Conservation (phyloP, 2,113 vertebrate genomes). For the Ginglymostoma cirratum region DNA sequence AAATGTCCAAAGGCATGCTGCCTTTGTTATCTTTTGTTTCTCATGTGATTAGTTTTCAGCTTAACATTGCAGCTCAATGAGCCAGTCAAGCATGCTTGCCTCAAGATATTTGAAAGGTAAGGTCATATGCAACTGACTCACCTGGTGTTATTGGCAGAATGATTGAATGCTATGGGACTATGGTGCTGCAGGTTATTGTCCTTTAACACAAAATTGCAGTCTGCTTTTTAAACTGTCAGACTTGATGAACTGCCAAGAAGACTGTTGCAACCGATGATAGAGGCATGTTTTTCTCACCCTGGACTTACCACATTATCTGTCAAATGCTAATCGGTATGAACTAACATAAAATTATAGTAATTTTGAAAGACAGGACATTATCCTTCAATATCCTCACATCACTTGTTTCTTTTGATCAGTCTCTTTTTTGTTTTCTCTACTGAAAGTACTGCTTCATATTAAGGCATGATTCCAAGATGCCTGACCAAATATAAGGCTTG, state of each 20-base stretch:
- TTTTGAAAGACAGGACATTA: background rate
- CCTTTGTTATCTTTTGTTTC: background rate
- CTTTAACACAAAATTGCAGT: background rate
- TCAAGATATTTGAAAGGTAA: background rate
- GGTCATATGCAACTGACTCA: background rate
- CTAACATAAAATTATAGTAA: background rate
- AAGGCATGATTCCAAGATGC: background rate
- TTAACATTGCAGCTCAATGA: background rate
- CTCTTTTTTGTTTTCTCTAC: background rate
- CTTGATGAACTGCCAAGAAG: background rate
- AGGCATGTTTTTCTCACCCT: background rate
- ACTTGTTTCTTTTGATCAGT: background rate
- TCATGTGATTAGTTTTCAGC: background rate
- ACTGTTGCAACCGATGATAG: background rate
- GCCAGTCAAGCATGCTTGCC: background rate
- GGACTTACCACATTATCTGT: background rate
- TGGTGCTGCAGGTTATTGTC: constrained; percentile 15
- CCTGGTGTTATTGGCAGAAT: constrained; percentile 20
- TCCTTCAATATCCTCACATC: background rate
- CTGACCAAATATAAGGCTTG: background rate
- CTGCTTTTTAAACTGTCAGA: background rate
- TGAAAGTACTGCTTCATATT: background rate
- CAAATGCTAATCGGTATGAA: background rate
- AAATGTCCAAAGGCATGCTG: background rate
- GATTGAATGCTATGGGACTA: background rate